Evolutionary conservation across 1,140 invertebrate genomes (phyloP).

Genomic region (Holcopasites calliopsidis): DNA sequence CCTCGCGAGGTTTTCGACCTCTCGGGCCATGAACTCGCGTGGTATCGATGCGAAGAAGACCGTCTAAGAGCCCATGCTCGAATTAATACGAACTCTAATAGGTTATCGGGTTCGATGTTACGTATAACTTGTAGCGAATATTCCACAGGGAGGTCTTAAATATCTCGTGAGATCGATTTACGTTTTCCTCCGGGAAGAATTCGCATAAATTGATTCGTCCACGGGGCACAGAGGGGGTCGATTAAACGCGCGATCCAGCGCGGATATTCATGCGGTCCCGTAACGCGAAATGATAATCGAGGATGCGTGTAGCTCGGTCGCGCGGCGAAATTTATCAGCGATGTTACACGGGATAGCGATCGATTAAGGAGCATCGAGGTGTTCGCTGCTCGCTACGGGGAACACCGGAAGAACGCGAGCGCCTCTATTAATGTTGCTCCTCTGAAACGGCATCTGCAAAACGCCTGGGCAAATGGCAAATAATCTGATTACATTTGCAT

Average conservation of each 20-base stretch:
- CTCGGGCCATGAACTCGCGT: slow-evolving; percentile 24
- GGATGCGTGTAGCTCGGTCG: slow-evolving; percentile 11
- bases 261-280: background rate
- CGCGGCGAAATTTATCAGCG: slow-evolving; percentile 34
- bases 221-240: background rate
- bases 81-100: too few relatives aligned
- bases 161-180: background rate
- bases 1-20: slow-evolving; percentile 50
- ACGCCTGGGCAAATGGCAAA: slow-evolving; percentile 51
- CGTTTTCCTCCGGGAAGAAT: too few relatives aligned
- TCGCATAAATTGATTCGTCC: slow-evolving; percentile 1
- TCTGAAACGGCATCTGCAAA: slow-evolving; percentile 38
- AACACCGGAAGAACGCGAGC: slow-evolving; percentile 34
- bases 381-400: slow-evolving; percentile 13
- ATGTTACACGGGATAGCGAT: slow-evolving; percentile 22
- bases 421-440: slow-evolving; percentile 31
- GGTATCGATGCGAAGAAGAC: slow-evolving; percentile 22
- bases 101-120: background rate
- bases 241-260: background rate
- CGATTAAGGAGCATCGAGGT: slow-evolving; percentile 54
- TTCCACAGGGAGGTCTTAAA: too few relatives aligned
- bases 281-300: slow-evolving; percentile 42
- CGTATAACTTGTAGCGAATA: background rate
- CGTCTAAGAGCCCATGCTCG: background rate
- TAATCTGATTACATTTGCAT: slow-evolving; percentile 68